Conservation (phyloP, 2,797 vertebrate species). For the Limnodromus scolopaceus region DNA sequence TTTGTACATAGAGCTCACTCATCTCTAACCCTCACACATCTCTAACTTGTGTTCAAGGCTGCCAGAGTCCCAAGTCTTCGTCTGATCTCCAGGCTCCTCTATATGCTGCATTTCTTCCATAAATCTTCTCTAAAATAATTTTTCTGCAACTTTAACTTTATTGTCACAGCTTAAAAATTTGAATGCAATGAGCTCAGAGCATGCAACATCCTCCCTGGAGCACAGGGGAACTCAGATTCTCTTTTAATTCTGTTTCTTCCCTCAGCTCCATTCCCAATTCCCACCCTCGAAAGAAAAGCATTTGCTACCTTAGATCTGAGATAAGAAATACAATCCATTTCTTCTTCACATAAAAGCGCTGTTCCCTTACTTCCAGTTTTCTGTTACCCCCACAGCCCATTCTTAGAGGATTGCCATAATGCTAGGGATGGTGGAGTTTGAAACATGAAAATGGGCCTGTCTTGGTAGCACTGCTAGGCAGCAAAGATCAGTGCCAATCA, state of each 20-base stretch:
- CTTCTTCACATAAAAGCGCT: not conserved
- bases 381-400: not conserved
- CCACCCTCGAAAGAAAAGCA: not conserved
- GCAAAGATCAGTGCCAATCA: not conserved
- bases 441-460: not conserved
- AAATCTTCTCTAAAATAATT: not conserved
- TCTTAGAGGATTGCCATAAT: not conserved
- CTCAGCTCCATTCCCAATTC: not conserved
- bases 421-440: not conserved
- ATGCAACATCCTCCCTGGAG: not conserved
- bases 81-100: not conserved
- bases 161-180: not conserved
- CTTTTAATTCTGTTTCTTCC: not conserved
- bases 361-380: not conserved
- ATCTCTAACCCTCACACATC: not conserved
- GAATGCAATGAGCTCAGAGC: not conserved
- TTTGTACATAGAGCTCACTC: conserved; percentile 1
- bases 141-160: not conserved
- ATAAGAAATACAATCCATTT: not conserved
- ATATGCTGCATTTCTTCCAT: not conserved
- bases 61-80: not conserved
- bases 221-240: not conserved
- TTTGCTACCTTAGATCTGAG: not conserved
- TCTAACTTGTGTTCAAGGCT: not conserved
- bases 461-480: not conserved